These are phyloP conservation scores for Tanytarsus gracilentus DNA, from an alignment of 2,888 invertebrate species.

Conservation along the genomic window DNA sequence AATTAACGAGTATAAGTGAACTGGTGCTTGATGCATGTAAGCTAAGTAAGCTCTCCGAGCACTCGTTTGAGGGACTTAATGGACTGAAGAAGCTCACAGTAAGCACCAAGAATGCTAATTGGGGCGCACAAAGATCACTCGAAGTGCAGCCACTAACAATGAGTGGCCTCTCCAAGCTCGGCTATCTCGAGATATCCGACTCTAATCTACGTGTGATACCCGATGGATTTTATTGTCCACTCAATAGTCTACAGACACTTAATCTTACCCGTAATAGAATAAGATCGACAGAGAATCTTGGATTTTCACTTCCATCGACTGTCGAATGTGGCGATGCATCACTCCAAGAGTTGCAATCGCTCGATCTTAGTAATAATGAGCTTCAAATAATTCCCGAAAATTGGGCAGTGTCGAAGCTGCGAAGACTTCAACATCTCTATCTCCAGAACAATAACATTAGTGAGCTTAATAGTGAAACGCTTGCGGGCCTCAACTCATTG, in stretches of 20 bases:
- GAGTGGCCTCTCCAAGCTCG: slow-evolving; percentile 68
- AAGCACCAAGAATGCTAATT: slow-evolving; percentile 70
- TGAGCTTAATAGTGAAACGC: slow-evolving; percentile 67
- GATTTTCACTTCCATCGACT: slow-evolving; percentile 47
- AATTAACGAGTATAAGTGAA: slow-evolving; percentile 64
- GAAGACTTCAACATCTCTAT: slow-evolving; percentile 68
- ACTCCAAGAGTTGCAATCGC: slow-evolving; percentile 53
- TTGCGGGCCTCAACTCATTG: slow-evolving; percentile 68
- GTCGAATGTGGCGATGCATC: slow-evolving; percentile 46
- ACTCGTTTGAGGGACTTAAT: slow-evolving; percentile 69
- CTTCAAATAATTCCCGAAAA: slow-evolving; percentile 62
- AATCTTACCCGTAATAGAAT: slow-evolving; percentile 81
- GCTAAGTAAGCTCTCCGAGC: slow-evolving; percentile 62
- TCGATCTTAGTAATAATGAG: slow-evolving; percentile 76
- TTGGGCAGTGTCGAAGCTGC: slow-evolving; percentile 63
- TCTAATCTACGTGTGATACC: slow-evolving; percentile 77
- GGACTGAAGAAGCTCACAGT: slow-evolving; percentile 70
- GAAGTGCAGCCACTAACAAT: slow-evolving; percentile 64
- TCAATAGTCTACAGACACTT: slow-evolving; percentile 68
- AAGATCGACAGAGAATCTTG: slow-evolving; percentile 65
- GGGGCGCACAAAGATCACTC: slow-evolving; percentile 65
- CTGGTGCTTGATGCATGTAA: slow-evolving; percentile 71
- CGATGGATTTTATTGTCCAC: slow-evolving; percentile 66
- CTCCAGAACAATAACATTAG: slow-evolving; percentile 76
- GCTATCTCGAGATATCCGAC: slow-evolving; percentile 68